Base-by-base conservation (phyloP, 2,888 invertebrate genomes). In the Cataglyphis livida region DNA sequence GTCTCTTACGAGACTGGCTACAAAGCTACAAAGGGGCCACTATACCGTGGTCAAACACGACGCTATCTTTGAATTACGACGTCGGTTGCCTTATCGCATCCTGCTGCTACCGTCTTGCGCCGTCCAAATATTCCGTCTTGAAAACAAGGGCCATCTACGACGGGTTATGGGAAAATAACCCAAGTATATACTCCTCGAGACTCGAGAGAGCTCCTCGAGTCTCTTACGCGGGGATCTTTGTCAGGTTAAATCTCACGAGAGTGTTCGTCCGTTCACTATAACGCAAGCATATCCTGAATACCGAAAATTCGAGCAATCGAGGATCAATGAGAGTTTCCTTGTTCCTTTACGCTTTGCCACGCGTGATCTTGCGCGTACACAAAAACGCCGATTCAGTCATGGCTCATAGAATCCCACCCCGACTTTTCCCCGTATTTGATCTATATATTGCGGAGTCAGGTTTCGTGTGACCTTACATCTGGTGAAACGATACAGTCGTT, bases 101-200 rank as follows among this genome's bases (percentile, higher is more conserved):
- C 92, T 90, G 92, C 92, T 90, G 92, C 93, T 92, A 93, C 92
- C 92, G 92, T 90, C 88, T 90, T 91, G 89, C 90, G 89, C 87
- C 82, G 41, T 82, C 38, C 82, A 82, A 82, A 79, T 84, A 79
- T 48, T 78, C 78, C 59, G 62, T 57, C 71, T 25, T 48, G 83
- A 62, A 74, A 83, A 81, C 82, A 79, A 78, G 82, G 51, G 81
- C 75, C 81, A 64, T 81, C 73, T 62, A 28, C 75, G 75, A 28
- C 28, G 81, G 61, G 76, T 79, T 79, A 79, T 79, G 78, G 78
- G 78, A 79, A 79, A 79, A 79, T 79, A 79, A 71, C 70, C 71
- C 78, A 18, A 70, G 78, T 59, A 79, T 59, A 79, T 59, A 79
- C 71, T 79, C 44, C 59, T 51, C 44, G 68, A 66, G 28, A 51